Evolutionary conservation across 2,888 invertebrate species (phyloP).

Genomic region (Drosophila paramelanica): DNA sequence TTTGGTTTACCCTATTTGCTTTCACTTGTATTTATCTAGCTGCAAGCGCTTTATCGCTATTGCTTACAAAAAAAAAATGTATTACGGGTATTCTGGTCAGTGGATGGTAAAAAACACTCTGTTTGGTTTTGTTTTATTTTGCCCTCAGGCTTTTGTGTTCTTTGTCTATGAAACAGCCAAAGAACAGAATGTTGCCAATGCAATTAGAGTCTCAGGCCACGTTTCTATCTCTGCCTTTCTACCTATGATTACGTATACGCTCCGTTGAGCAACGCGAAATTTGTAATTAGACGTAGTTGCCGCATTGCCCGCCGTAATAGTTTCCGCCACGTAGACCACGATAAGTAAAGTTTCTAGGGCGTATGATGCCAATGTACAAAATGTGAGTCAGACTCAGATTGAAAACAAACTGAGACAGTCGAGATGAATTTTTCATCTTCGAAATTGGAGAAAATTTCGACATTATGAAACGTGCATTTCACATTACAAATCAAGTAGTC

Average conservation of each 20-base stretch:
- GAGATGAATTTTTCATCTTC: not conserved
- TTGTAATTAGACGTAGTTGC: conserved; percentile 71
- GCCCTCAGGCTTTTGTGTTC: conserved; percentile 29
- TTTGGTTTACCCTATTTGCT: conserved; percentile 59
- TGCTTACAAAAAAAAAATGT: conserved; percentile 9
- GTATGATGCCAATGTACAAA: conserved; percentile 21
- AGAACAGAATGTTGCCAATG: conserved; percentile 60
- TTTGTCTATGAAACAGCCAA: conserved; percentile 20
- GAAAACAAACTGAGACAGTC: conserved; percentile 1
- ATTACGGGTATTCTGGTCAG: conserved; percentile 18
- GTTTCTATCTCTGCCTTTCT: conserved; percentile 20
- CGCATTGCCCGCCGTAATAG: conserved; percentile 43
- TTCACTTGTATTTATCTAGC: conserved; percentile 39
- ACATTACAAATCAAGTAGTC: conserved; percentile 21
- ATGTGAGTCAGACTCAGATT: conserved; percentile 3
- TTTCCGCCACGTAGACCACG: conserved; percentile 42
- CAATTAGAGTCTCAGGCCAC: conserved; percentile 57
- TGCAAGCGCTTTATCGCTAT: conserved; percentile 26
- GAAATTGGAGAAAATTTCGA: not conserved
- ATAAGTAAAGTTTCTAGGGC: conserved; percentile 26
- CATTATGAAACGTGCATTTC: not conserved
- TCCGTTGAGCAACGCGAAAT: conserved; percentile 59
- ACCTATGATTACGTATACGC: conserved; percentile 70
- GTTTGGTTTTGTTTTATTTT: conserved; percentile 22
- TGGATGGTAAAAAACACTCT: not conserved